Evolutionary conservation across 1,140 invertebrate species (phyloP).

Genomic region (Venturia canescens): DNA sequence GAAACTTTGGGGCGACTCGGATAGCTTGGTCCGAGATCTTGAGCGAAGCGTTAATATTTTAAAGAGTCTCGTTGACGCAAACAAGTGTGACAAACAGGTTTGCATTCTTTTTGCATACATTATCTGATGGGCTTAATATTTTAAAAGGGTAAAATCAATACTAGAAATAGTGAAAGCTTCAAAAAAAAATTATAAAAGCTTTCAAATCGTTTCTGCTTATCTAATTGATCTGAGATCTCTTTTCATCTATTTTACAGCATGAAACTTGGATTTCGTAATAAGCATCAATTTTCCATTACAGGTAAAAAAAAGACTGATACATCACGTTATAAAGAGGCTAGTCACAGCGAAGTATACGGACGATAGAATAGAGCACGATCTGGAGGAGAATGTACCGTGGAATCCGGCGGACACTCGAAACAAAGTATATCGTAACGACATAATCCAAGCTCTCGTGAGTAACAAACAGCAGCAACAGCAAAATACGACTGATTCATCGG

Average conservation of each 20-base stretch:
- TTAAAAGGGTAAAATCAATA: no score
- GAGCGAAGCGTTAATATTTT: slow-evolving; percentile 75
- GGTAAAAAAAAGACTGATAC: slow-evolving; percentile 72
- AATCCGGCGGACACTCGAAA: slow-evolving; percentile 72
- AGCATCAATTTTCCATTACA: no score
- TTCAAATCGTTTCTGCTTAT: no score
- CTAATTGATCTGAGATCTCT: no score
- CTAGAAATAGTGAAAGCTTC: no score
- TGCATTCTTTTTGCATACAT: no score
- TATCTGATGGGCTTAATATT: no score
- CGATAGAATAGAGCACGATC: slow-evolving; percentile 70
- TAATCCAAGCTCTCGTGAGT: slow-evolving; percentile 68
- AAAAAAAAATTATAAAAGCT: no score
- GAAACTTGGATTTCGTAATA: no score
- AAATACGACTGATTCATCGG: slow-evolving; percentile 70
- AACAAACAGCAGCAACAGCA: slow-evolving; percentile 54
- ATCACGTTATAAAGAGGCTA: slow-evolving; percentile 74
- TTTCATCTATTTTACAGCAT: no score
- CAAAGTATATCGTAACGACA: slow-evolving; percentile 70
- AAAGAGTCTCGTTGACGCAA: slow-evolving; percentile 72
- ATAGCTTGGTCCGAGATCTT: slow-evolving; percentile 71
- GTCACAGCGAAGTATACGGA: slow-evolving; percentile 72
- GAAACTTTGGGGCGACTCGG: slow-evolving; percentile 73
- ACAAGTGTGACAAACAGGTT: slow-evolving; percentile 71
- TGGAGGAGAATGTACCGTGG: slow-evolving; percentile 73